Evolutionary conservation across 2,797 vertebrate genomes (phyloP).

Genomic region (Hyperoplus lanceolatus): DNA sequence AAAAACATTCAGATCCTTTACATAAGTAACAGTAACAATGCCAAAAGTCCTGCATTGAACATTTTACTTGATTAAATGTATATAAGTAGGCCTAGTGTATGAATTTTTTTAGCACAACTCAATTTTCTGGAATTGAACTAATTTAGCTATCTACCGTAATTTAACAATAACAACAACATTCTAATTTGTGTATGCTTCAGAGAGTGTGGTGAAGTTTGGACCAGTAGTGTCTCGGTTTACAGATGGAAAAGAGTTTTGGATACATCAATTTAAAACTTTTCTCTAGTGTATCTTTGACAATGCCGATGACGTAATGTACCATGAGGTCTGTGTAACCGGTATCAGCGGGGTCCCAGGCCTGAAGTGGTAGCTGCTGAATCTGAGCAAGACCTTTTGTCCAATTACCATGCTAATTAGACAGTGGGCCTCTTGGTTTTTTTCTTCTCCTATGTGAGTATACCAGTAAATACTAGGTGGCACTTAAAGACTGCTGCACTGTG

Average conservation of each 20-base stretch:
- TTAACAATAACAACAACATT: no score
- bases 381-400: constrained; percentile 30
- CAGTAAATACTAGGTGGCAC: constrained; percentile 6
- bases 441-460: background rate
- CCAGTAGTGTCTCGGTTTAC: background rate
- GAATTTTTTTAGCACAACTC: no score
- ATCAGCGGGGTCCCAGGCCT: constrained; percentile 11
- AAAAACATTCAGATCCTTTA: no score
- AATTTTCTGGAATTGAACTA: no score
- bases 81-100: no score
- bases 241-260: background rate
- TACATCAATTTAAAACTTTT: background rate
- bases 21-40: no score
- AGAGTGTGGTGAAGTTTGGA: no score
- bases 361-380: constrained; percentile 5
- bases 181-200: no score
- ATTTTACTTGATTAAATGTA: no score
- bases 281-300: background rate
- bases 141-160: no score
- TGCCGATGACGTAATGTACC: background rate
- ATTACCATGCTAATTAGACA: constrained; percentile 37
- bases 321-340: background rate
- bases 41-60: background rate
- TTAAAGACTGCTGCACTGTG: constrained; percentile 3
- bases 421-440: constrained; percentile 20